A percentile compares a stretch with the other conserved stretches of the same genome.
phyloP scores from a whole-genome alignment of 2,797 vertebrate genomes.

The Halcyon leucocephala region DNA sequence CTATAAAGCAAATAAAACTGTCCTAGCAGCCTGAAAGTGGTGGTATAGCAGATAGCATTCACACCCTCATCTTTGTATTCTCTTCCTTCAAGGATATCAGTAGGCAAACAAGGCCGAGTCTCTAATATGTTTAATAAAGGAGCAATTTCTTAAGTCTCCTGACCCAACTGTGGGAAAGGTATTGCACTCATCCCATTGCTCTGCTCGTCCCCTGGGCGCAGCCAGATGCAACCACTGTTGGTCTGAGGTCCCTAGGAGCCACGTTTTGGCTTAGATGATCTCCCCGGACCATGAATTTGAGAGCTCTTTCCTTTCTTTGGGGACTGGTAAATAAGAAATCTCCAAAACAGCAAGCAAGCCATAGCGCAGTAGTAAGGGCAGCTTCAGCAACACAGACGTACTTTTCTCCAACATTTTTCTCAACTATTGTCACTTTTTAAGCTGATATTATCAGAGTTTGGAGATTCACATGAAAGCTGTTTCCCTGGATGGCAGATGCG shows the following conservation, averaged over 20 bases:
- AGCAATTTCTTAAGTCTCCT: conserved; percentile 60
- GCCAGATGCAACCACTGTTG: not conserved
- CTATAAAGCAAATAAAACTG: conserved; percentile 82
- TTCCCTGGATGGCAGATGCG: conserved; percentile 24
- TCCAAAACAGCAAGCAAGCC: not conserved
- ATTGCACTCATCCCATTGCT: not conserved
- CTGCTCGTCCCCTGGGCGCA: not conserved
- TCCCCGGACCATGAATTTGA: not conserved
- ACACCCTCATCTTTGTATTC: conserved; percentile 74
- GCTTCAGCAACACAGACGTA: accelerated
- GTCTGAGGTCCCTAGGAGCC: not conserved
- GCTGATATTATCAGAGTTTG: not conserved
- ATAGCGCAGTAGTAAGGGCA: accelerated
- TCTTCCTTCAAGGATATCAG: conserved; percentile 66
- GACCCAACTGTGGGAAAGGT: conserved; percentile 55
- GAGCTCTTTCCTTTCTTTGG: not conserved
- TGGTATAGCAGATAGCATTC: conserved; percentile 74
- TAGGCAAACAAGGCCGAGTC: conserved; percentile 72
- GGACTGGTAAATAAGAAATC: not conserved
- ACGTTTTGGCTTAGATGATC: not conserved
- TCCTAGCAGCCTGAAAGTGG: conserved; percentile 65
- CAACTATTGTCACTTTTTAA: not conserved
- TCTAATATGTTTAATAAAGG: conserved; percentile 76
- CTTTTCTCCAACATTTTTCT: not conserved
- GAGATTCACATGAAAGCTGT: not conserved